These are phyloP conservation scores for Agriopis marginaria DNA, from an alignment of 2,888 invertebrate species.

Conservation along the genomic window DNA sequence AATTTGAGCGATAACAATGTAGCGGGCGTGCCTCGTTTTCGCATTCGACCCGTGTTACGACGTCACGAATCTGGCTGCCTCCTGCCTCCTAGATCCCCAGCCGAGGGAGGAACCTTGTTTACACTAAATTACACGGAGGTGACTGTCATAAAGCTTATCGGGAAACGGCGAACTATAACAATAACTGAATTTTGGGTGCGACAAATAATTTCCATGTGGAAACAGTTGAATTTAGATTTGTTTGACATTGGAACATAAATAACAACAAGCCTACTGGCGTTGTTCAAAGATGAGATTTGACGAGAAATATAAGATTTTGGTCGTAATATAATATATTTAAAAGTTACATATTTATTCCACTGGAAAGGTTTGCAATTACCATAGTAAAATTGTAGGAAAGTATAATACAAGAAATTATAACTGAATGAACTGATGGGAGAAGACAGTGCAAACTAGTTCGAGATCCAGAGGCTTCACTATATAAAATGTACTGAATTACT, in stretches of 20 bases:
- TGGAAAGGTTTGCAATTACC: background rate
- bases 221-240: slow-evolving; percentile 24
- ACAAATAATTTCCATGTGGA: slow-evolving; percentile 31
- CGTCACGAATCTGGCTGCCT: slow-evolving; percentile 54
- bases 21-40: slow-evolving; percentile 58
- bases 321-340: too few species aligned
- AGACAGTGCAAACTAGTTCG: too few species aligned
- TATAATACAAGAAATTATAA: too few species aligned
- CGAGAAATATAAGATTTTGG: too few species aligned
- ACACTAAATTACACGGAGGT: slow-evolving; percentile 61
- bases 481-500: too few species aligned
- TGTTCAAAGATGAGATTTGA: background rate
- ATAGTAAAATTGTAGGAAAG: too few species aligned
- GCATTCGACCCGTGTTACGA: slow-evolving; percentile 61
- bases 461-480: too few species aligned
- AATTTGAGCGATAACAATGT: slow-evolving; percentile 62
- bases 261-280: background rate
- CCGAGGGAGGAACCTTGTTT: slow-evolving; percentile 57
- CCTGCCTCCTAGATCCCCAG: slow-evolving; percentile 50
- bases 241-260: slow-evolving; percentile 24
- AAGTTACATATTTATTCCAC: background rate
- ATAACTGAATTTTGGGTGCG: slow-evolving; percentile 38
- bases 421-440: too few species aligned
- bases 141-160: slow-evolving; percentile 46
- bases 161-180: slow-evolving; percentile 33